Conservation (phyloP, 2,888 invertebrate species). For the Elaeidobius kamerunicus region DNA sequence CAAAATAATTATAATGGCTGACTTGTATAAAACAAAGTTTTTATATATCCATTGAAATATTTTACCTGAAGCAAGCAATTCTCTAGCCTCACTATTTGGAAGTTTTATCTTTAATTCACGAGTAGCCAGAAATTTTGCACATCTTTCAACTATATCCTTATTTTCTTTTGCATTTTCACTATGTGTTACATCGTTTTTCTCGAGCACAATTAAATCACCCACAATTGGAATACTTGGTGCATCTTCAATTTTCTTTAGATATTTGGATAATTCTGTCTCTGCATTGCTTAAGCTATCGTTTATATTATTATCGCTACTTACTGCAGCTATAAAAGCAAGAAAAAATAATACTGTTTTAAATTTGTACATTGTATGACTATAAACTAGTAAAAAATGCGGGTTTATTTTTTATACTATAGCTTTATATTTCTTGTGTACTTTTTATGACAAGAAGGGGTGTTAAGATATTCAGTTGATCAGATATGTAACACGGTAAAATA, state of each 20-base stretch:
- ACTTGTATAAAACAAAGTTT: conserved; percentile 21
- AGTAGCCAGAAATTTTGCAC: conserved; percentile 51
- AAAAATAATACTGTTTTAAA: conserved; percentile 21
- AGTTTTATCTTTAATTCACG: conserved; percentile 51
- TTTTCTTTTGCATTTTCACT: conserved; percentile 34
- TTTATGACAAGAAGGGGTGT: conserved; percentile 34
- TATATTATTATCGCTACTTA: conserved; percentile 9
- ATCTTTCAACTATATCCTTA: conserved; percentile 51
- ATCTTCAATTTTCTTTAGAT: conserved; percentile 51
- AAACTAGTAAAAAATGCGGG: conserved; percentile 18
- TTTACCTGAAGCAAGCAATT: conserved; percentile 37
- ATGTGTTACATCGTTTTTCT: conserved; percentile 44
- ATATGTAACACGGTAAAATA: conserved; percentile 43
- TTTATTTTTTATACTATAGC: conserved; percentile 22
- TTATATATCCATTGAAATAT: conserved; percentile 18
- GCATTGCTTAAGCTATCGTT: conserved; percentile 44
- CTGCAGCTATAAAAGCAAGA: conserved; percentile 2
- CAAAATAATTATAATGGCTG: conserved; percentile 11
- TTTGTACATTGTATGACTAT: conserved; percentile 10
- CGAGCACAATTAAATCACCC: conserved; percentile 45
- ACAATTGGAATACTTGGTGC: conserved; percentile 48
- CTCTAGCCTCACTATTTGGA: conserved; percentile 46
- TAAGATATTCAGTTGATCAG: conserved; percentile 29
- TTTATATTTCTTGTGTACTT: conserved; percentile 29
- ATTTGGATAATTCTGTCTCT: conserved; percentile 50